Evolutionary conservation across 2,888 invertebrate species (phyloP), one percentile per base, ranked within the genome.

Genomic region (Troides helena): DNA sequence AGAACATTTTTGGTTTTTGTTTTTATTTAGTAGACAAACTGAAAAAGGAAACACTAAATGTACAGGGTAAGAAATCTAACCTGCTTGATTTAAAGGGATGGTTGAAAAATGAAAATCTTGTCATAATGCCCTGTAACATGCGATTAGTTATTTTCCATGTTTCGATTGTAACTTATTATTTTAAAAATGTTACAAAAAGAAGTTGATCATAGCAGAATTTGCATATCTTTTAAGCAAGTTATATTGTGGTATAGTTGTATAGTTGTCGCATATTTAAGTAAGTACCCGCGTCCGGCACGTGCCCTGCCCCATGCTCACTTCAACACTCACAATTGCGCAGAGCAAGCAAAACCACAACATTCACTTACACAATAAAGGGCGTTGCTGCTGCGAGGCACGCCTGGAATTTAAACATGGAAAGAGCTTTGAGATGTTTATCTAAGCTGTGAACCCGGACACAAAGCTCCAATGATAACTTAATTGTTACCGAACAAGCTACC

Each of bases 291-390:
- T 65, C 60, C 59, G 75, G 77, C 79, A 81, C 80, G 80, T 81
- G 80, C 80, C 74, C 74, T 79, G 80, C 79, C 74, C 73, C 68
- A 59, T 69, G 74, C 73, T 74, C 77, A 75, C 77, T 73, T 76
- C 75, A 79, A 76, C 78, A 76, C 78, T 73, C 71, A 74, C 79
- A 80, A 80, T 78, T 77, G 80, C 77, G 76, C 72, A 76, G 76
- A 76, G 74, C 77, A 77, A 74, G 76, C 77, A 74, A 77, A 81
- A 80, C 78, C 77, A 75, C 76, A 76, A 80, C 81, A 81, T 78
- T 77, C 79, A 71, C 68, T 73, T 73, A 61, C 73, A 73, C 76
- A 78, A 78, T 75, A 76, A 72, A 76, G 74, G 74, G 75, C 73
- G 71, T 72, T 72, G 76, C 72, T 74, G 73, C 72, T 73, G 74